Percentiles rank a stretch among this genome's conserved stretches.
Conservation (phyloP, 2,888 invertebrate genomes). For the Catonia carolina region DNA sequence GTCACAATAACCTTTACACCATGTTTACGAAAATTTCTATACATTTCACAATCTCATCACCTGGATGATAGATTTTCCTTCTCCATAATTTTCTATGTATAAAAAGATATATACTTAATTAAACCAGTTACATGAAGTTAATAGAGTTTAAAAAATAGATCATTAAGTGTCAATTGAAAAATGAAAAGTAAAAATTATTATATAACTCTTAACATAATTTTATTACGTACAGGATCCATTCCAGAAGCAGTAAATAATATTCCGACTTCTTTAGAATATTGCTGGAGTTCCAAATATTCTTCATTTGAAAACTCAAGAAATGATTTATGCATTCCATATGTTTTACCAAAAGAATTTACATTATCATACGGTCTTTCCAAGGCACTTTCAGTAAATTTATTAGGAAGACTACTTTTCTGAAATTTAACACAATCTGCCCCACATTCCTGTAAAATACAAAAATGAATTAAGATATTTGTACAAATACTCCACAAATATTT, state of each 20-base stretch:
- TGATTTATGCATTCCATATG: conserved; percentile 72
- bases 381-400: conserved; percentile 65
- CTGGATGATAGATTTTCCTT: no score
- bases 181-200: no score
- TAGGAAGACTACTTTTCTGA: conserved; percentile 65
- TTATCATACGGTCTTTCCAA: conserved; percentile 55
- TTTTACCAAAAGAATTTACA: conserved; percentile 66
- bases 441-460: conserved; percentile 49
- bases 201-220: no score
- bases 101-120: no score
- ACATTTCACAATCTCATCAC: no score
- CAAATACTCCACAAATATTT: no score
- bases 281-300: conserved; percentile 58
- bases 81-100: no score
- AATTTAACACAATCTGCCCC: conserved; percentile 80
- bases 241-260: conserved; percentile 72
- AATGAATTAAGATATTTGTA: conserved; percentile 14
- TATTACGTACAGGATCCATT: conserved; percentile 61
- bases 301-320: conserved; percentile 62
- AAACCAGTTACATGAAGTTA: no score
- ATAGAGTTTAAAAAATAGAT: no score
- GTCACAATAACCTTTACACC: no score
- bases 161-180: no score
- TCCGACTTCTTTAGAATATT: conserved; percentile 53
- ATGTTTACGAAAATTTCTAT: no score